Evolutionary conservation across 1,140 invertebrate species (phyloP).

Genomic region (Tribolium madens): DNA sequence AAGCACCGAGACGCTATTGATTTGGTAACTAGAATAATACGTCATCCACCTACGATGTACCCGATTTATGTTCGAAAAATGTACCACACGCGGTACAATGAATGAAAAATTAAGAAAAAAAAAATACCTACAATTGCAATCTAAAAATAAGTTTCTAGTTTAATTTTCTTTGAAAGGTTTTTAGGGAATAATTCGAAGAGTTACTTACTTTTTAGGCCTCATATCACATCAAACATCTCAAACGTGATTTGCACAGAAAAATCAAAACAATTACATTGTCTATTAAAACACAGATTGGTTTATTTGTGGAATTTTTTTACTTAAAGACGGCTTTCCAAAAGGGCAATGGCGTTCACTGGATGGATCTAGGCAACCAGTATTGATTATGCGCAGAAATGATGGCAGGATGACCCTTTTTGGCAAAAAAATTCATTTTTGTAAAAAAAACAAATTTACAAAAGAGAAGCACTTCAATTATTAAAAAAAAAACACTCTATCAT

Average conservation of each 20-base stretch:
- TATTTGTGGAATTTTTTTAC: conserved; percentile 14
- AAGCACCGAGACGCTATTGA: conserved; percentile 52
- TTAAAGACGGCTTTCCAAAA: conserved; percentile 32
- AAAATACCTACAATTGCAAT: not conserved
- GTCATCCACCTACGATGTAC: conserved; percentile 35
- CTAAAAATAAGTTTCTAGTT: not conserved
- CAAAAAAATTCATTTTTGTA: too few species aligned
- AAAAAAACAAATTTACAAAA: too few species aligned
- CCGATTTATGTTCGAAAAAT: conserved; percentile 9
- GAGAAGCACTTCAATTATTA: too few species aligned
- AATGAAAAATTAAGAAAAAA: too few species aligned
- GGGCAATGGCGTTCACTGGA: conserved; percentile 31
- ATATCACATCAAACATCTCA: conserved; percentile 43
- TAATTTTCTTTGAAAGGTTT: not conserved
- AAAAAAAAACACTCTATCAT: too few species aligned
- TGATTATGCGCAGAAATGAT: conserved; percentile 53
- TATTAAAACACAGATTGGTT: not conserved
- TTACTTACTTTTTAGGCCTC: conserved; percentile 55
- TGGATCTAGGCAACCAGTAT: conserved; percentile 49
- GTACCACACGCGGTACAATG: not conserved
- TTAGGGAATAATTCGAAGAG: not conserved
- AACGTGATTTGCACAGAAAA: conserved; percentile 2
- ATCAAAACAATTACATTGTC: conserved; percentile 23
- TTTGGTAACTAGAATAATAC: conserved; percentile 42
- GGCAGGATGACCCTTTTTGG: conserved; percentile 4